Evolutionary conservation across 2,888 invertebrate genomes (phyloP), one percentile per base, ranked within the genome.

Genomic region (Phyllotreta striolata): DNA sequence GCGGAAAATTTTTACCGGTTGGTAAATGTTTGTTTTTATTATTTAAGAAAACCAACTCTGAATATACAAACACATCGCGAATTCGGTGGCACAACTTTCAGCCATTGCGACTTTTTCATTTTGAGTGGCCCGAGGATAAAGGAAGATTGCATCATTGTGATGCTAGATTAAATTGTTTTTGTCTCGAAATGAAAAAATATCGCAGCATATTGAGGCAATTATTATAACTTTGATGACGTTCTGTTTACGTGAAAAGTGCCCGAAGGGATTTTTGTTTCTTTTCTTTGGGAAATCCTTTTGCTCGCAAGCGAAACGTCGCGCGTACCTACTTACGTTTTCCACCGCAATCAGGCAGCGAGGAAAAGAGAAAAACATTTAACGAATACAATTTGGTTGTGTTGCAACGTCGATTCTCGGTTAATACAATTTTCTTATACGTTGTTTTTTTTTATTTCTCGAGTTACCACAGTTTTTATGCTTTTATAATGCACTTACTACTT

Each of bases 141-240:
- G 67, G 73, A 72, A 78, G 75, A 79, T 79, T 77, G 76, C 76
- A 74, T 78, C 76, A 75, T 77, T 77, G 72, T 75, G 74, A 75
- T 74, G 77, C 73, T 73, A 74, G 77, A 78, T 78, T 77, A 77
- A 79, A 78, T 78, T 77, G 77, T 78, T 77, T 77, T 76, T 74
- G 72, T 75, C 73, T 70, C 64, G 55, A 39, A 55, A 54, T 47
- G 63, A 71, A 71, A 71, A 72, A 63, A 71, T 70, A 69, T 66
- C 67, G 66, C 63, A 62, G 69, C 67, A 66, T 67, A 73, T 70
- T 66, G 66, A 55, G 49, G 65, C 69, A 71, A 69, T 70, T 69
- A 71, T 67, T 66, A 64, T 63, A 58, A 55, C 67, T 64, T 67
- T 66, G 56, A 60, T 62, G 61, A 56, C 60, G 64, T 57, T 59